A percentile compares a stretch with the other conserved stretches of the same genome.
phyloP scores from a whole-genome alignment of 2,888 invertebrate genomes.

The Campoplex nolae region DNA sequence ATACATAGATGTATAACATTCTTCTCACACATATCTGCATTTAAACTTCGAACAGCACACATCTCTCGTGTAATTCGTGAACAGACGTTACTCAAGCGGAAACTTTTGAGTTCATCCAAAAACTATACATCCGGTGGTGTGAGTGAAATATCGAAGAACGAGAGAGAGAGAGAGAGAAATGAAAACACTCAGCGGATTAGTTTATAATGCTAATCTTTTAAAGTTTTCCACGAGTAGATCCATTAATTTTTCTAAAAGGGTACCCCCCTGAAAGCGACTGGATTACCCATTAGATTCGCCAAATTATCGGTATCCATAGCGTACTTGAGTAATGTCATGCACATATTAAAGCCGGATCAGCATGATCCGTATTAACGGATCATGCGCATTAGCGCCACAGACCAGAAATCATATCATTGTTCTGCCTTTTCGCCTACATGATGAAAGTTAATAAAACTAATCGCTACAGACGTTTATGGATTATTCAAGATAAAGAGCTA shows the following conservation, averaged over 20 bases:
- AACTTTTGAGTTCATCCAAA: constrained; percentile 51
- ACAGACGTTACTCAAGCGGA: constrained; percentile 55
- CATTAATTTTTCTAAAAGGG: constrained; percentile 12
- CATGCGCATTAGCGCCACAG: neutral
- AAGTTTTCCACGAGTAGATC: constrained; percentile 21
- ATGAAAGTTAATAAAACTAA: constrained; percentile 3
- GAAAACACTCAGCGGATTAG: constrained; percentile 31
- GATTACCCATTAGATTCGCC: constrained; percentile 11
- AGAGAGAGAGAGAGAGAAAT: constrained; percentile 11
- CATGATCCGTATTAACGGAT: neutral
- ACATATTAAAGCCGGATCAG: neutral
- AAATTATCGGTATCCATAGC: constrained; percentile 25
- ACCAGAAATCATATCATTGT: constrained; percentile 15
- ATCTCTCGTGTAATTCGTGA: constrained; percentile 48
- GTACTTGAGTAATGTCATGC: constrained; percentile 3
- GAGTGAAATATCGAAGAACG: constrained; percentile 40
- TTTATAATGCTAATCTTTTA: constrained; percentile 22
- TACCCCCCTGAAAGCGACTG: neutral
- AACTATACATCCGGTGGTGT: constrained; percentile 30
- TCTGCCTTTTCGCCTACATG: constrained; percentile 1
- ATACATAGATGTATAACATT: constrained; percentile 28
- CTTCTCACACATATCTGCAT: constrained; percentile 55
- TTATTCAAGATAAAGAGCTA: neutral
- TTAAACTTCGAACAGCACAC: constrained; percentile 57
- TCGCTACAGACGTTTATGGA: neutral